These are phyloP conservation scores for Pristionchus arcanus DNA, from an alignment of 2,888 invertebrate species.

Conservation along the genomic window DNA sequence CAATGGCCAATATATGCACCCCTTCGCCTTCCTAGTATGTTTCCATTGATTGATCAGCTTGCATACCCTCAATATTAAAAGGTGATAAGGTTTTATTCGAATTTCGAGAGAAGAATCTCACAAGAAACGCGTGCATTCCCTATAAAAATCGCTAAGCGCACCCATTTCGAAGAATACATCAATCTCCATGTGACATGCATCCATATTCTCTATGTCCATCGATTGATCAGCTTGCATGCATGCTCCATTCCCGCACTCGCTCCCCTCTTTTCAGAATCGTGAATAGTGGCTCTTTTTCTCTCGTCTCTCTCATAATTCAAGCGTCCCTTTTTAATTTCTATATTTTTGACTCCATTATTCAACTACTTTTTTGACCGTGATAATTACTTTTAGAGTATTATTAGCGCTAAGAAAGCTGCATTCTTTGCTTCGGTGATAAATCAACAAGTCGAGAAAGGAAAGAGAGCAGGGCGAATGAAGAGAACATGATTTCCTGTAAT, in stretches of 20 bases:
- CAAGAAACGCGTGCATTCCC: too few relatives aligned
- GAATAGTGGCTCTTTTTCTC: neutral
- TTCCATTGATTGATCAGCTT: neutral
- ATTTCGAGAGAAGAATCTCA: too few relatives aligned
- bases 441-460: too few relatives aligned
- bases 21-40: neutral
- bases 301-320: neutral
- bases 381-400: neutral
- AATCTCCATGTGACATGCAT: too few relatives aligned
- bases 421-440: too few relatives aligned
- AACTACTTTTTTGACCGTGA: too few relatives aligned
- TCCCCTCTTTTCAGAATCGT: neutral
- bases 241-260: neutral
- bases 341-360: neutral
- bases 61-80: neutral
- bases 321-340: neutral
- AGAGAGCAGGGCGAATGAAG: neutral
- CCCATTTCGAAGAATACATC: too few relatives aligned
- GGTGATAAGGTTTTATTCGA: neutral
- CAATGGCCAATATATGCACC: neutral
- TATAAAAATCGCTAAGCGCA: too few relatives aligned
- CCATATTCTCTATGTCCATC: neutral
- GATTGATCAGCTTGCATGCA: slow-evolving; percentile 35
- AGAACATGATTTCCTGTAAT: neutral
- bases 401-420: too few relatives aligned